Conservation (phyloP, 1,140 invertebrate species). For the Cyrtorhinus lividipennis region DNA sequence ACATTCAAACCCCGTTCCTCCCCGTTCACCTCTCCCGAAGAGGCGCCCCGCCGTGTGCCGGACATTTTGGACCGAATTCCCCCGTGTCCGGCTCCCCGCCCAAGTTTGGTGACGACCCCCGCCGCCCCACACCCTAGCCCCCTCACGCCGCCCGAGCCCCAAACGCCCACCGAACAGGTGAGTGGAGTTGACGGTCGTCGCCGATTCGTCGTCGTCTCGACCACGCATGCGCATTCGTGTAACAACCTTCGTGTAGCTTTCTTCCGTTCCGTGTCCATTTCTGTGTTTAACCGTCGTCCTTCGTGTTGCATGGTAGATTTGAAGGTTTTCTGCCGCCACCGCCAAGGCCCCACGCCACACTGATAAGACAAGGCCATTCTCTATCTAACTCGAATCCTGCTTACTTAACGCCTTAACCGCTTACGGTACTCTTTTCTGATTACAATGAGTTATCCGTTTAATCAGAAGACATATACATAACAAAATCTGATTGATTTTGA, state of each 20-base stretch:
- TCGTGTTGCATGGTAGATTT: neutral
- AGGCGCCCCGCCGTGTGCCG: constrained; percentile 26
- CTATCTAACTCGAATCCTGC: no score
- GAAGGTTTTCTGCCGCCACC: no score
- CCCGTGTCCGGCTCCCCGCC: constrained; percentile 21
- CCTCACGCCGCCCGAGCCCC: constrained; percentile 18
- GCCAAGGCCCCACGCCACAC: no score
- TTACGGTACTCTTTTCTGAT: no score
- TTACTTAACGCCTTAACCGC: no score
- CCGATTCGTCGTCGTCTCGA: neutral
- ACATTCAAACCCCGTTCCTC: constrained; percentile 27
- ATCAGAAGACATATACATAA: no score
- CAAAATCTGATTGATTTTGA: no score
- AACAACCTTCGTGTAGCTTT: neutral
- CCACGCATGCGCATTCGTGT: neutral
- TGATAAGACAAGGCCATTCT: no score
- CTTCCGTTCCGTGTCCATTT: neutral
- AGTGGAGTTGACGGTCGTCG: neutral
- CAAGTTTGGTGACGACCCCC: constrained; percentile 29
- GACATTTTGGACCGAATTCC: constrained; percentile 22
- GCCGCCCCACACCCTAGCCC: constrained; percentile 17
- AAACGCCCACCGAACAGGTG: constrained; percentile 20
- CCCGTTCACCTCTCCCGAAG: constrained; percentile 23
- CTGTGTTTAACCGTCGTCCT: neutral
- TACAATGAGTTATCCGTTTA: no score